These are phyloP conservation scores for Drosophila merina DNA, from an alignment of 2,888 invertebrate species.

Conservation along the genomic window DNA sequence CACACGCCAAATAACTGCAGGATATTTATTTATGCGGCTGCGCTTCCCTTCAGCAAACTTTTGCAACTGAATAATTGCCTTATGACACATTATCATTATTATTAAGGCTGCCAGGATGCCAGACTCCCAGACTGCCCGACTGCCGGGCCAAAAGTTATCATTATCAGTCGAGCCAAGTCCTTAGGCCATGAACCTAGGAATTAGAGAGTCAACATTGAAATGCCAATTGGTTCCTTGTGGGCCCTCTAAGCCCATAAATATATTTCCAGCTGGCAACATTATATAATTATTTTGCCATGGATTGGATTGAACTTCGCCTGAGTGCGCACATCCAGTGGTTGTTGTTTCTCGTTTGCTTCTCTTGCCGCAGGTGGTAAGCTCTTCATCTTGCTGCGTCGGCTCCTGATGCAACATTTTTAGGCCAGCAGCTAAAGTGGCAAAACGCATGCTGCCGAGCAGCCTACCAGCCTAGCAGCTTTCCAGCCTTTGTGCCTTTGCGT, in stretches of 20 bases:
- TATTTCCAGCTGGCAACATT: slow-evolving; percentile 68
- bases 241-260: slow-evolving; percentile 65
- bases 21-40: slow-evolving; percentile 72
- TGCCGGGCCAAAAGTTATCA: slow-evolving; percentile 54
- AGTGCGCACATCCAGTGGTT: slow-evolving; percentile 54
- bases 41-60: slow-evolving; percentile 41
- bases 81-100: slow-evolving; percentile 80
- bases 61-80: slow-evolving; percentile 79
- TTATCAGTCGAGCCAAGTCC: slow-evolving; percentile 58
- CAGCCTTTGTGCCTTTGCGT: slow-evolving; percentile 41
- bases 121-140: slow-evolving; percentile 40
- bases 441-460: slow-evolving; percentile 10
- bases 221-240: slow-evolving; percentile 29
- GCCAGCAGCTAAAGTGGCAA: slow-evolving; percentile 40
- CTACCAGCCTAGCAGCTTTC: slow-evolving; percentile 37
- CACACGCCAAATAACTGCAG: slow-evolving; percentile 75
- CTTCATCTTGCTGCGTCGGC: slow-evolving; percentile 15
- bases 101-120: slow-evolving; percentile 51
- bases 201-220: slow-evolving; percentile 59
- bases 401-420: slow-evolving; percentile 28
- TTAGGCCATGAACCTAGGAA: slow-evolving; percentile 52
- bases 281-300: slow-evolving; percentile 73
- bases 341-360: slow-evolving; percentile 25
- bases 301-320: slow-evolving; percentile 22
- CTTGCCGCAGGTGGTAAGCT: slow-evolving; percentile 26